Evolutionary conservation across 2,888 invertebrate genomes (phyloP).

Genomic region (Ethmia dodecea): DNA sequence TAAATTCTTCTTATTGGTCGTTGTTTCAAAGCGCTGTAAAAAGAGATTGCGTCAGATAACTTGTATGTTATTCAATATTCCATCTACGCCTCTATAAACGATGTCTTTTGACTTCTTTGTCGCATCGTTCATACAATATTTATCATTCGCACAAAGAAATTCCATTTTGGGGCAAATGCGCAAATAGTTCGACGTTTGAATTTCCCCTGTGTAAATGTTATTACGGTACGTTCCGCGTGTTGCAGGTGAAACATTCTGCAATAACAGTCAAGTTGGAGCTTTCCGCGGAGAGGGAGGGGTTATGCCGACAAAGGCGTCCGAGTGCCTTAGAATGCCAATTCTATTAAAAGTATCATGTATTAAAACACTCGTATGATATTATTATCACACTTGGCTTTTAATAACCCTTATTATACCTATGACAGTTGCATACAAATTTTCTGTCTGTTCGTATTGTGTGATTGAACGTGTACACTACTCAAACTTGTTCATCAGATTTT

Average conservation of each 20-base stretch:
- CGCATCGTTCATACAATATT: conserved; percentile 65
- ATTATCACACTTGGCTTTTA: too few species aligned
- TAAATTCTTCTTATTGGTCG: too few species aligned
- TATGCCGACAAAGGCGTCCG: conserved; percentile 22
- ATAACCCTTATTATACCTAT: too few species aligned
- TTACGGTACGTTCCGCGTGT: conserved; percentile 54
- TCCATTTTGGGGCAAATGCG: conserved; percentile 67
- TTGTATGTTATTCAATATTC: conserved; percentile 39
- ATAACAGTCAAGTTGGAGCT: conserved; percentile 38
- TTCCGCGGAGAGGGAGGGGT: conserved; percentile 31
- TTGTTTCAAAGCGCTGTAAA: too few species aligned
- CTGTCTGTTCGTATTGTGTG: too few species aligned
- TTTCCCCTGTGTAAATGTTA: conserved; percentile 74
- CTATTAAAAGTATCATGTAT: background rate
- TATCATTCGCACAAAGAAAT: conserved; percentile 68
- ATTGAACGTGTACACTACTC: too few species aligned
- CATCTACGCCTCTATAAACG: conserved; percentile 30
- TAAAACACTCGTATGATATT: too few species aligned
- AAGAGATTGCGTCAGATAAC: too few species aligned
- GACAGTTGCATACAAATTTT: too few species aligned
- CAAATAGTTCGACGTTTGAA: conserved; percentile 74
- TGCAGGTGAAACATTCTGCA: conserved; percentile 64
- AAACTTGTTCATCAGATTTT: too few species aligned
- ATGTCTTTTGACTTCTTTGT: conserved; percentile 57
- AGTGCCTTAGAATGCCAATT: conserved; percentile 5